A percentile compares a stretch with the other conserved stretches of the same genome.
Conservation (phyloP, 2,797 vertebrate species). For the Catamblyrhynchus diadema region DNA sequence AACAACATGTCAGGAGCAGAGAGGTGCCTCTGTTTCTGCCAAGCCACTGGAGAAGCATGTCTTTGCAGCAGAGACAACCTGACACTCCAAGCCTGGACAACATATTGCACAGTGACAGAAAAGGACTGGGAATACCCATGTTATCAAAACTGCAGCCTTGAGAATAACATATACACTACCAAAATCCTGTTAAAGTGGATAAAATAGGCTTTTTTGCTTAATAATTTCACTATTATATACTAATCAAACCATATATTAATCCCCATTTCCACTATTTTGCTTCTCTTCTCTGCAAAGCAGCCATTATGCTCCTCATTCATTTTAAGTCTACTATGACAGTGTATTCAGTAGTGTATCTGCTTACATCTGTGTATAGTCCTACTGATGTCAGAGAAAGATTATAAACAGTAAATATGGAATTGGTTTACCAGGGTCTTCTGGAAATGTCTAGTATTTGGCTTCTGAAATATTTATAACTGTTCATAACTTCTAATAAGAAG, state of each 20-base stretch:
- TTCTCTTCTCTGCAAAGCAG: not conserved
- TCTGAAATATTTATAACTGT: not conserved
- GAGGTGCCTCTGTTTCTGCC: not conserved
- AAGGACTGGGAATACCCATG: not conserved
- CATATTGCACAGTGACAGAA: not conserved
- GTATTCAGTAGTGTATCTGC: not conserved
- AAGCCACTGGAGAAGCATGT: rapidly evolving
- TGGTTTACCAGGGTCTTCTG: not conserved
- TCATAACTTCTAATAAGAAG: not conserved
- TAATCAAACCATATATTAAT: not conserved
- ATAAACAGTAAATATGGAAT: not conserved
- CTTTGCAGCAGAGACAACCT: not conserved
- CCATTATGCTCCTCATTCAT: not conserved
- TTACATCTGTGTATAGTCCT: not conserved
- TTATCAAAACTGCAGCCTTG: not conserved
- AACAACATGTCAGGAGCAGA: not conserved
- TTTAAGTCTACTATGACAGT: not conserved
- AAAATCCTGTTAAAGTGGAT: not conserved
- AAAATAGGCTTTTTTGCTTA: not conserved
- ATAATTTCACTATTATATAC: not conserved
- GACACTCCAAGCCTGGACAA: not conserved
- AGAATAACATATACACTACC: not conserved
- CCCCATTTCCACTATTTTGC: not conserved
- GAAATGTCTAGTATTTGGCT: not conserved
- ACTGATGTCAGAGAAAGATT: not conserved